A percentile compares a stretch with the other conserved stretches of the same genome.
These are phyloP conservation scores for Lophius americanus DNA, from an alignment of 2,797 vertebrate genomes.

Conservation along the genomic window DNA sequence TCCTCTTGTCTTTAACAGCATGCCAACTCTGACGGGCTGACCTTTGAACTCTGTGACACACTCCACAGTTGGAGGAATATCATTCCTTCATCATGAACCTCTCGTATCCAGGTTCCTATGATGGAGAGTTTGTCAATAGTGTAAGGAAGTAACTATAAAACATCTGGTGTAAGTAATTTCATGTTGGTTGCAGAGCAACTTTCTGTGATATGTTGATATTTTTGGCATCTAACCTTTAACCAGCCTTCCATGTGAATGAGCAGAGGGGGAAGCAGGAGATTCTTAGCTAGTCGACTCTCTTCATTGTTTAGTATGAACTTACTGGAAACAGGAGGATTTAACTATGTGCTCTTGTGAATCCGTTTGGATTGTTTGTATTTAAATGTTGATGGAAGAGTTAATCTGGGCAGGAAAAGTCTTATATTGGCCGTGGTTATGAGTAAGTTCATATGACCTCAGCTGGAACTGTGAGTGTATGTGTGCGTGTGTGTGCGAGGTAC, in stretches of 20 bases:
- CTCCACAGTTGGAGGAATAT: conserved; percentile 9
- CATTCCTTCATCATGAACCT: conserved; percentile 30
- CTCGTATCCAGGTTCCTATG: conserved; percentile 31
- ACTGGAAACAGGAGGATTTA: conserved; percentile 78
- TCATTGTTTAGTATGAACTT: conserved; percentile 67
- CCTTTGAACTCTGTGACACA: conserved; percentile 13
- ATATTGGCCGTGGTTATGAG: conserved; percentile 64
- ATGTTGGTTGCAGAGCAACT: conserved; percentile 93
- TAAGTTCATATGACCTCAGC: conserved; percentile 55
- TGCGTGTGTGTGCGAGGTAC: background rate
- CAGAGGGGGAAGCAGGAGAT: conserved; percentile 41
- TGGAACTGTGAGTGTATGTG: conserved; percentile 56
- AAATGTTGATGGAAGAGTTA: conserved; percentile 72
- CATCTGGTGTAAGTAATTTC: conserved; percentile 77
- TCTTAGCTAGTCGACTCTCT: conserved; percentile 50
- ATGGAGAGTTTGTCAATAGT: conserved; percentile 55
- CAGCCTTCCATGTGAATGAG: conserved; percentile 75
- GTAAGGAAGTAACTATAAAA: conserved; percentile 63
- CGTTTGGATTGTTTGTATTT: conserved; percentile 79
- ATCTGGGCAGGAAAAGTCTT: conserved; percentile 59
- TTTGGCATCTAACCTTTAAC: conserved; percentile 85
- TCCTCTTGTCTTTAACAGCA: conserved; percentile 22
- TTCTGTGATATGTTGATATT: conserved; percentile 76
- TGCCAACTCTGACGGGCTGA: conserved; percentile 6
- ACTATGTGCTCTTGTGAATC: conserved; percentile 80